These are phyloP conservation scores for Microchrysa polita DNA, from an alignment of 2,888 invertebrate genomes.

Conservation along the genomic window DNA sequence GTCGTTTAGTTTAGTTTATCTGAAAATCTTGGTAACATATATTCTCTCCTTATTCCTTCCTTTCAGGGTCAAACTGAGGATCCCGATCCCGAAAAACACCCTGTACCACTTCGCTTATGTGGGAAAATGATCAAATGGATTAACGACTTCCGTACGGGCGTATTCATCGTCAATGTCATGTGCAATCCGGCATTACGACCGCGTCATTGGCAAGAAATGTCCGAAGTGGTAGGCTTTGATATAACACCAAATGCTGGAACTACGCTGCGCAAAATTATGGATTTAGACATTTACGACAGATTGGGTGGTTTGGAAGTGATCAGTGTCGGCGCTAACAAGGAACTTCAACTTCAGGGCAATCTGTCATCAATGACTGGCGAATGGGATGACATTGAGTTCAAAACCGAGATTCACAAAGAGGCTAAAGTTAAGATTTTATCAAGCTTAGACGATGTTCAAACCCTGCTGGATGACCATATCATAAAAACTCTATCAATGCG, in stretches of 20 bases:
- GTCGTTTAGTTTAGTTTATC: too few relatives aligned
- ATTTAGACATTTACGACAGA: constrained; percentile 69
- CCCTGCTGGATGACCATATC: constrained; percentile 75
- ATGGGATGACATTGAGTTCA: constrained; percentile 72
- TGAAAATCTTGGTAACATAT: too few relatives aligned
- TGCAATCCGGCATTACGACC: constrained; percentile 78
- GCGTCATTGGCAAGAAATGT: constrained; percentile 80
- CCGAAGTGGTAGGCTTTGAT: constrained; percentile 72
- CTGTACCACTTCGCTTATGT: constrained; percentile 83
- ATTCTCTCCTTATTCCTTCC: constrained; percentile 54
- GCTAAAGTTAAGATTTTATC: constrained; percentile 71
- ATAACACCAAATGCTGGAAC: constrained; percentile 80
- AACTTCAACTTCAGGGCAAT: constrained; percentile 70
- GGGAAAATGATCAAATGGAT: constrained; percentile 71
- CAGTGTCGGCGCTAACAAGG: constrained; percentile 75
- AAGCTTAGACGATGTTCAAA: constrained; percentile 72
- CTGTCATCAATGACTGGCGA: constrained; percentile 74
- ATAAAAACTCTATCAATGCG: constrained; percentile 76
- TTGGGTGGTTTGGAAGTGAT: constrained; percentile 75
- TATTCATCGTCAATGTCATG: constrained; percentile 86
- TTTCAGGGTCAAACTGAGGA: constrained; percentile 72
- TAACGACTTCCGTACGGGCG: constrained; percentile 78
- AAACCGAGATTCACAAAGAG: constrained; percentile 69
- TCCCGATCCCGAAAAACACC: constrained; percentile 79
- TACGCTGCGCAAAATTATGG: constrained; percentile 74